A percentile compares a stretch with the other conserved stretches of the same genome.
Conservation (phyloP, 2,113 vertebrate species). For the Aix galericulata region DNA sequence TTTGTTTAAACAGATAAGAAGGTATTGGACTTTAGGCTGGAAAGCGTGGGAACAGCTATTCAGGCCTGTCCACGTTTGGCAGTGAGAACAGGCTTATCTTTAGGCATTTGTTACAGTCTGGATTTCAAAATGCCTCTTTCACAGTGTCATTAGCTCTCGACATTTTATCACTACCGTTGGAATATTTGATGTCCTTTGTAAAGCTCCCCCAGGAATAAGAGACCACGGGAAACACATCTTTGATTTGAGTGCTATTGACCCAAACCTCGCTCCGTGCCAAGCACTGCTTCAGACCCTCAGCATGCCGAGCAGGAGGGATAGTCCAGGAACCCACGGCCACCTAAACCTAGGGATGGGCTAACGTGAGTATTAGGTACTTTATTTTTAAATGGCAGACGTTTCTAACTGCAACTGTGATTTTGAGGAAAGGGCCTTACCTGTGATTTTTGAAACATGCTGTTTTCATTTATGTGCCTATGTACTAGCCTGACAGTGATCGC, state of each 20-base stretch:
- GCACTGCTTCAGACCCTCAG: accelerated
- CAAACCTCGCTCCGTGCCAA: neutral
- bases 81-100: neutral
- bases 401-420: neutral
- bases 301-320: neutral
- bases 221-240: neutral
- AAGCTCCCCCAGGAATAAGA: neutral
- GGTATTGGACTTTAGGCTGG: neutral
- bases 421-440: neutral
- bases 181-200: neutral
- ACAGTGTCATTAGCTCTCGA: neutral
- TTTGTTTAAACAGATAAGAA: neutral
- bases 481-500: neutral
- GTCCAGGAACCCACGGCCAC: neutral
- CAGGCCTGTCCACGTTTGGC: neutral
- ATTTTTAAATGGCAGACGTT: neutral
- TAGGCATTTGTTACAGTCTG: neutral
- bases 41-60: neutral
- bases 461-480: neutral
- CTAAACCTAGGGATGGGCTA: neutral
- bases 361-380: neutral
- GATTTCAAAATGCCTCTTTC: neutral
- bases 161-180: neutral
- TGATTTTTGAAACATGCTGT: neutral
- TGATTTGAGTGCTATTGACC: neutral